Conservation (phyloP, 2,888 invertebrate species). For the Mylabris sibirica region DNA sequence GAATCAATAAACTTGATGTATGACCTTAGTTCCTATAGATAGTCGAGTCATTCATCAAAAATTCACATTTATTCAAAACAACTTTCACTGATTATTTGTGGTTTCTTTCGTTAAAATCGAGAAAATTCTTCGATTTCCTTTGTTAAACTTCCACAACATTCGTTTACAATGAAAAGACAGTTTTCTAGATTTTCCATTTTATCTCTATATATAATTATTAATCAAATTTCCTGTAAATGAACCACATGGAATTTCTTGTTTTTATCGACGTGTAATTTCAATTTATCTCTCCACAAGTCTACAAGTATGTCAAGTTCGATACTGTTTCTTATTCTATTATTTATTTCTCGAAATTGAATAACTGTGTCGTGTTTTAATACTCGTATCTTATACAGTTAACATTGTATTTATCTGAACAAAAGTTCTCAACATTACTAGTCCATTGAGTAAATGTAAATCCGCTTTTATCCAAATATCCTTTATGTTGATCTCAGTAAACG, state of each 20-base stretch:
- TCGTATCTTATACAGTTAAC: neutral
- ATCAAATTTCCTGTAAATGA: too few relatives aligned
- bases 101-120: neutral
- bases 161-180: too few relatives aligned
- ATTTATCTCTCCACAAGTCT: too few relatives aligned
- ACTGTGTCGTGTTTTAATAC: neutral
- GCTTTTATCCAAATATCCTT: constrained; percentile 22
- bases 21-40: too few relatives aligned
- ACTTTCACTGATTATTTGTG: neutral
- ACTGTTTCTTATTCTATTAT: neutral
- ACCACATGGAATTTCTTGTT: too few relatives aligned
- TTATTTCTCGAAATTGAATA: neutral
- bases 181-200: too few relatives aligned
- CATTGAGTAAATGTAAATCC: constrained; percentile 23
- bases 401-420: constrained; percentile 12
- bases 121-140: neutral
- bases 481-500: constrained; percentile 6
- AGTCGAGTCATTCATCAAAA: too few relatives aligned
- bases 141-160: too few relatives aligned
- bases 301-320: neutral
- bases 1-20: too few relatives aligned
- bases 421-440: constrained; percentile 10
- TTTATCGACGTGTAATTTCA: too few relatives aligned
- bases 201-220: too few relatives aligned
- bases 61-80: neutral